Evolutionary conservation across 1,140 invertebrate species (phyloP).

Genomic region (Zelostemma sp.): DNA sequence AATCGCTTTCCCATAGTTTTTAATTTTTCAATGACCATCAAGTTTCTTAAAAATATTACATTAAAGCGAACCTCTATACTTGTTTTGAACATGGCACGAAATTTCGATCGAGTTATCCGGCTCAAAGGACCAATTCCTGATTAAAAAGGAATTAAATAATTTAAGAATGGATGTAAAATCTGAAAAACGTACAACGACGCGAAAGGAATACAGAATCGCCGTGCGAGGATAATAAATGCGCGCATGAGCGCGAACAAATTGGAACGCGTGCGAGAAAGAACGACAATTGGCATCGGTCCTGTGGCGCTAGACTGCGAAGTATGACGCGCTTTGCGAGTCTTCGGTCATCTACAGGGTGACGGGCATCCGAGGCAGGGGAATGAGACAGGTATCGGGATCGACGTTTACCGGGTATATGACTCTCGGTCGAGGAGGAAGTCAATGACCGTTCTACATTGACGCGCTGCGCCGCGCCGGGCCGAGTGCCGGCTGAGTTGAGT

Average conservation of each 20-base stretch:
- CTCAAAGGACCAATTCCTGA: no score
- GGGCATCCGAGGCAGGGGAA: constrained; percentile 29
- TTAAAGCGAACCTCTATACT: no score
- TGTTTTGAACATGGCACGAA: no score
- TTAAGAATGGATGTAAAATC: no score
- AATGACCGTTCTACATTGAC: constrained; percentile 72
- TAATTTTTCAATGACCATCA: no score
- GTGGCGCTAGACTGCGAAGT: constrained; percentile 33
- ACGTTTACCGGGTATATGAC: constrained; percentile 43
- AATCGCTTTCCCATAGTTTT: no score
- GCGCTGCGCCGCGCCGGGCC: constrained; percentile 61
- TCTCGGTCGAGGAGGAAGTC: constrained; percentile 57
- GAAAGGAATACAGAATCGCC: no score
- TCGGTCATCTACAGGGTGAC: constrained; percentile 58
- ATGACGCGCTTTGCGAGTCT: constrained; percentile 33
- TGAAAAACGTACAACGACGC: no score
- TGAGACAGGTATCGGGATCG: constrained; percentile 23
- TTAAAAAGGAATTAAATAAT: no score
- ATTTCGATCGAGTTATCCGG: no score
- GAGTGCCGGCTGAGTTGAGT: constrained; percentile 66
- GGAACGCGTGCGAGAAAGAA: constrained; percentile 16
- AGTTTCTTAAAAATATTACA: no score
- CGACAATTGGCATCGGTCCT: constrained; percentile 6
- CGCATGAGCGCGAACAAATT: constrained; percentile 5
- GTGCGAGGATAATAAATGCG: constrained; percentile 8